Evolutionary conservation across 2,888 invertebrate species (phyloP), one percentile per base, ranked within the genome.

Genomic region (Drosophila pegasa): DNA sequence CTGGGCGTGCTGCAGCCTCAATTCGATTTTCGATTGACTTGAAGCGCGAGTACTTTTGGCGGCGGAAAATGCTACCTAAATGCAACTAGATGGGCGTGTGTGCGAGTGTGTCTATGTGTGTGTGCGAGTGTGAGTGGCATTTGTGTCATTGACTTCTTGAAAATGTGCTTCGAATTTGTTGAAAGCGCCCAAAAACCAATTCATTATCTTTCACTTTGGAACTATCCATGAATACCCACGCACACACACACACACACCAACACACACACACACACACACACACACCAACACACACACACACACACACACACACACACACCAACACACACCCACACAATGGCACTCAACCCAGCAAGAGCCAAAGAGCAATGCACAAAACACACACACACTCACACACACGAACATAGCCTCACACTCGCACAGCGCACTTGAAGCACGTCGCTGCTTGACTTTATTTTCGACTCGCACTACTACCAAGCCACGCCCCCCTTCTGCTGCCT

Each of bases 401-500:
- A 63, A 65, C 51, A 37, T 50, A 29, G 43, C 52, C 50, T 48
- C 51, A 61, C 40, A 31, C 54, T 48, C 64, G 58, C 71, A 69
- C 64, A 67, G 43, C 71, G 78, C 86, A 86, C 87, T 88, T 73
- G 86, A 88, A 63, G 84, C 88, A 88, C 83, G 86, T 78, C 80
- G 78, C 82, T 70, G 75, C 86, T 87, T 87, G 88, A 84, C 86
- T 88, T 80, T 80, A 86, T 84, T 82, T 87, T 87, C 87, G 75
- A 87, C 84, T 80, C 69, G 66, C 50, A 60, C 61, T 38, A 31
- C 50, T 38, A 31, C 50, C 33, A 31, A n/a, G 10, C 33, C 40
- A 27, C 18, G 29, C 35, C 20, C 29, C 18, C 50, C n/a, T 45
- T 9, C 18, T 9, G 3, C 57, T 35, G 41, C 33, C 33, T 45